A percentile compares a stretch with the other conserved stretches of the same genome.
Conservation (phyloP, 2,888 invertebrate genomes). For the Orchesellides sinensis region DNA sequence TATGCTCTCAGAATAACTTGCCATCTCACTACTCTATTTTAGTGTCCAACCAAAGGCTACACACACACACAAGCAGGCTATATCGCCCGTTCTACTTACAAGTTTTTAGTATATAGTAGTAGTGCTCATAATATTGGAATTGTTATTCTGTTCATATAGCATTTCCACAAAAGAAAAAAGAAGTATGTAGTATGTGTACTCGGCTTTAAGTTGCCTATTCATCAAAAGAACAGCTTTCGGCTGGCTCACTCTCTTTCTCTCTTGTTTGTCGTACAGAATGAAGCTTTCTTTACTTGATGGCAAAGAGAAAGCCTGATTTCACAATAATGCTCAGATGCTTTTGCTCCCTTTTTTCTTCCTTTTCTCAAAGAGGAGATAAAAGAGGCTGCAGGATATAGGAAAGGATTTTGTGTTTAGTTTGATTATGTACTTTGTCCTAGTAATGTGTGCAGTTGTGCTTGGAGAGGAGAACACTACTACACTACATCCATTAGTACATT, state of each 20-base stretch:
- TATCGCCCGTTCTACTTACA: too few relatives aligned
- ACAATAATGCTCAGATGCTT: conserved; percentile 47
- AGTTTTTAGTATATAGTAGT: too few relatives aligned
- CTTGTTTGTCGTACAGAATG: conserved; percentile 56
- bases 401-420: conserved; percentile 38
- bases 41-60: too few relatives aligned
- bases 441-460: conserved; percentile 34
- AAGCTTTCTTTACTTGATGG: conserved; percentile 51
- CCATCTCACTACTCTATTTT: too few relatives aligned
- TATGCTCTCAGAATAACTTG: too few relatives aligned
- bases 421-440: conserved; percentile 37
- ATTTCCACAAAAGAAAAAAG: background rate
- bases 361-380: conserved; percentile 6
- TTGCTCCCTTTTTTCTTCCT: conserved; percentile 27
- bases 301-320: conserved; percentile 55
- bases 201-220: conserved; percentile 60
- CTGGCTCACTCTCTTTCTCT: conserved; percentile 29
- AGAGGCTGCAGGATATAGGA: conserved; percentile 18
- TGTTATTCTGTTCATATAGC: background rate
- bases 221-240: conserved; percentile 58
- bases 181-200: conserved; percentile 41
- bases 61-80: too few relatives aligned
- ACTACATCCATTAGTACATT: conserved; percentile 29
- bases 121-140: conserved; percentile 5
- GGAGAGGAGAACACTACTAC: conserved; percentile 23